Base-by-base conservation (phyloP, 1,140 invertebrate species). In the Chlorops oryzae region DNA sequence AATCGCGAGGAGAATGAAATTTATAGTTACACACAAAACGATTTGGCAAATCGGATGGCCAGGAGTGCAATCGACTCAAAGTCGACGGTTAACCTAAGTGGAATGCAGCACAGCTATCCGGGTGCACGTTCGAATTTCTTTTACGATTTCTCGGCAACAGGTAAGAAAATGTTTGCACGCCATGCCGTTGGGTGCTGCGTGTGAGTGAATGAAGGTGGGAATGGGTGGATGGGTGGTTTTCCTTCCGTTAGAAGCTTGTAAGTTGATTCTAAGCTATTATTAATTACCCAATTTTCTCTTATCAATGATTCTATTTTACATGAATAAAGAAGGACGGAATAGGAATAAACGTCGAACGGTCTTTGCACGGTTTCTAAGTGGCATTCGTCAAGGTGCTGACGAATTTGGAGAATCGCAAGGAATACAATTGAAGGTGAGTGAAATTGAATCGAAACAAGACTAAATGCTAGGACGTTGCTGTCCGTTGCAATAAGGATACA, bases 1-100 rank as follows among this genome's bases (percentile, higher is more conserved):
- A 89, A 92, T 73, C 88, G 88, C 62, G 90, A 93, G 75, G 88
- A 92, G 73, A 90, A 93, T 63, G 88, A 92, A 73, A 92, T 92
- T 64, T 92, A 92, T 70, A 89, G 88, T 48, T 90, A 89, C 60
- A 85, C 67, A 22, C 67, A 70, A 43, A 70, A 70, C 50, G 67
- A 70, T 54, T 64, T 70, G 61, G 67, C 63, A 48, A 65, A 65
- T 56, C 59, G 67, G 3, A 70, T 70, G 67, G 67, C 67, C 35
- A 56, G 67, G 45, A 70, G 62, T 37, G 67, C 62, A 52, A 70
- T 70, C 58, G 67, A 70, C 57, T 68, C 64, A 17, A 70, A 70
- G 58, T 70, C 67, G 56, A 60, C 67, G 13, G 56, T 70, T 38
- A 70, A 70, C 61, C 52, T 70, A 45, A 70, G 64, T 58, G 67